Evolutionary conservation across 2,888 invertebrate species (phyloP).

Genomic region (Caenorhabditis virilis): DNA sequence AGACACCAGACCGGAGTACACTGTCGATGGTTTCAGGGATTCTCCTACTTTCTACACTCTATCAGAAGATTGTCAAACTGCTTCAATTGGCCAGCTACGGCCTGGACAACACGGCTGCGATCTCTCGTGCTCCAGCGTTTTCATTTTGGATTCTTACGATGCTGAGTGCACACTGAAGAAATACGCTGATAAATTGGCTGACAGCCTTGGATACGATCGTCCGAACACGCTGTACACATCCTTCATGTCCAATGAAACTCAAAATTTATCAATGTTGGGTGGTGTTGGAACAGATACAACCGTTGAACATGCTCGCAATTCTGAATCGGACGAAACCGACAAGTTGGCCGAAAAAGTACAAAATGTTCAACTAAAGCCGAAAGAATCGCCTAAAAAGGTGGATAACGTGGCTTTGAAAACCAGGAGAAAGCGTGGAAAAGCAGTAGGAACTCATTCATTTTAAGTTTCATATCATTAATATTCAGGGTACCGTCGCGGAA

Average conservation of each 20-base stretch:
- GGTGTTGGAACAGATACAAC: not conserved
- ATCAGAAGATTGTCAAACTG: conserved; percentile 5
- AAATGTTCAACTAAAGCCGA: not conserved
- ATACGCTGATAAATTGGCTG: conserved; percentile 9
- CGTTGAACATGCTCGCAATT: not conserved
- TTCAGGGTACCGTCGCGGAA: not conserved
- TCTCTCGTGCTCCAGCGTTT: conserved; percentile 9
- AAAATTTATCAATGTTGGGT: not conserved
- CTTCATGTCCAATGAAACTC: not conserved
- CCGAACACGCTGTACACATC: conserved; percentile 12
- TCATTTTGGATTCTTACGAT: conserved; percentile 8
- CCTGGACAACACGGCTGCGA: conserved; percentile 15
- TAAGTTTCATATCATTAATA: not conserved
- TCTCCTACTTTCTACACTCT: conserved; percentile 1
- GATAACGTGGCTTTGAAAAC: not conserved
- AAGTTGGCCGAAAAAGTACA: not conserved
- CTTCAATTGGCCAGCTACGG: conserved; percentile 10
- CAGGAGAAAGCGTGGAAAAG: not conserved
- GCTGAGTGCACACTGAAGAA: conserved; percentile 7
- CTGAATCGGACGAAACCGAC: not conserved
- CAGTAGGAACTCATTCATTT: not conserved
- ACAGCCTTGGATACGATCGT: conserved; percentile 2
- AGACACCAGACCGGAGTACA: conserved; percentile 3
- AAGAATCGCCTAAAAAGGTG: not conserved
- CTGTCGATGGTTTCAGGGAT: conserved; percentile 8